phyloP scores from a whole-genome alignment of 1,140 invertebrate genomes.

The Megalopta genalis region DNA sequence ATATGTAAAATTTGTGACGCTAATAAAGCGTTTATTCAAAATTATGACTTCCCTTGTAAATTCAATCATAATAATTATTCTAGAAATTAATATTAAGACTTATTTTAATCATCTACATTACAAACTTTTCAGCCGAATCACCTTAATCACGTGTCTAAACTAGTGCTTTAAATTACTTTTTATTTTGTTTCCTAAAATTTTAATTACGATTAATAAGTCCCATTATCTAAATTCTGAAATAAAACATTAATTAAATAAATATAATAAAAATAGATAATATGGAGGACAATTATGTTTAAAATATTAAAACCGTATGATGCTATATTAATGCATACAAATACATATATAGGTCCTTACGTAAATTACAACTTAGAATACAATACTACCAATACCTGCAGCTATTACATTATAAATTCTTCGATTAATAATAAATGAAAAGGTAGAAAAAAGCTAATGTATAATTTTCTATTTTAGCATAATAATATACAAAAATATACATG shows the following conservation, averaged over 20 bases:
- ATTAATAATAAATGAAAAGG: background rate
- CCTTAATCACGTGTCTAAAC: background rate
- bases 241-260: conserved; percentile 6
- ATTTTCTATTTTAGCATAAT: background rate
- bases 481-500: conserved; percentile 22
- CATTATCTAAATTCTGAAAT: conserved; percentile 2
- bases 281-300: conserved; percentile 13
- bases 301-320: background rate
- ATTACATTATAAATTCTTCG: background rate
- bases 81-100: background rate
- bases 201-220: background rate
- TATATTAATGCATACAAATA: background rate
- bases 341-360: background rate
- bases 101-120: background rate
- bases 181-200: background rate
- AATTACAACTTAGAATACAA: conserved; percentile 15
- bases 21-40: background rate
- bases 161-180: conserved; percentile 32
- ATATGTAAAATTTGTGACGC: background rate
- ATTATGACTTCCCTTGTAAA: conserved; percentile 3
- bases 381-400: conserved; percentile 12
- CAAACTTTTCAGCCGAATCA: background rate
- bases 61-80: background rate
- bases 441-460: background rate
- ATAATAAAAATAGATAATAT: conserved; percentile 13